Evolutionary conservation across 2,888 invertebrate species (phyloP).

Genomic region (Allolobophora icterica): DNA sequence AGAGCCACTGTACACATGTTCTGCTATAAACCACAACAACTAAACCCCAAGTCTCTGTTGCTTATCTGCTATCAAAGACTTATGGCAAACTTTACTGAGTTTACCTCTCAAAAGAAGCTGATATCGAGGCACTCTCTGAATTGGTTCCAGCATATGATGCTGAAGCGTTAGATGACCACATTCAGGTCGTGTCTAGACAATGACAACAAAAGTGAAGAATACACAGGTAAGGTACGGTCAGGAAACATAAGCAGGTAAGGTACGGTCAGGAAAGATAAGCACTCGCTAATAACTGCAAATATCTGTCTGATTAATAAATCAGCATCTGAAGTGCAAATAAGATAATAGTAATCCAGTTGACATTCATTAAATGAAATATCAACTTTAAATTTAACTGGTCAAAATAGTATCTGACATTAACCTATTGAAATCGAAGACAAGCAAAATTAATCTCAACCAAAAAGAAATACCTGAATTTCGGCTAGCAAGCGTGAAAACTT

Average conservation of each 20-base stretch:
- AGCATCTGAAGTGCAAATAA: not conserved
- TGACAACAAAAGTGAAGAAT: not conserved
- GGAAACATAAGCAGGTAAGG: not conserved
- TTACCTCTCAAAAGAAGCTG: constrained; percentile 68
- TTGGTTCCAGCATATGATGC: constrained; percentile 71
- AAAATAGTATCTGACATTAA: constrained; percentile 1
- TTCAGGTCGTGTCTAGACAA: constrained; percentile 66
- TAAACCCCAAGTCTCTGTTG: not conserved
- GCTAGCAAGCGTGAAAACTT: constrained; percentile 67
- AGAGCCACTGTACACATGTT: not conserved
- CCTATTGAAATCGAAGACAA: not conserved
- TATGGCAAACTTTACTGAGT: not conserved
- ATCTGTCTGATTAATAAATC: not conserved
- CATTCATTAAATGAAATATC: not conserved
- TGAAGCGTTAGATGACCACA: constrained; percentile 69
- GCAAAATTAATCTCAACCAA: not conserved
- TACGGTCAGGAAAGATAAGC: not conserved
- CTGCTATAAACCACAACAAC: not conserved
- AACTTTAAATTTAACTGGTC: not conserved
- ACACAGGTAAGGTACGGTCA: not conserved
- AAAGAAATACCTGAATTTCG: constrained; percentile 42
- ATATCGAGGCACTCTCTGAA: constrained; percentile 71
- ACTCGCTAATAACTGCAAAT: not conserved
- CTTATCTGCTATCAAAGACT: not conserved
- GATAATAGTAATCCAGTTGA: not conserved